Conservation (phyloP, 2,888 invertebrate genomes). For the Callimorpha dominula region DNA sequence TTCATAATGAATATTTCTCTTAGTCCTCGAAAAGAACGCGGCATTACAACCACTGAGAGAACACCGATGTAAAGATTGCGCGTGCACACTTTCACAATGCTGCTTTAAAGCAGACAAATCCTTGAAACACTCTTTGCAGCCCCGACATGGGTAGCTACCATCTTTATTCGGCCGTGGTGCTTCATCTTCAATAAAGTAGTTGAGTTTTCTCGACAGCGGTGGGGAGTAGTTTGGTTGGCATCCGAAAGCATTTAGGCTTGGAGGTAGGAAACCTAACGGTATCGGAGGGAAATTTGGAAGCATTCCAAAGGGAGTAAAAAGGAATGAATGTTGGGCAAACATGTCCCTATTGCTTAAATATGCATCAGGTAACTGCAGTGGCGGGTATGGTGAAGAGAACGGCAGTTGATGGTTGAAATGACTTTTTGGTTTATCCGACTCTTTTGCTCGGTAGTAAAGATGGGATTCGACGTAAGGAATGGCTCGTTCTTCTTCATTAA, state of each 20-base stretch:
- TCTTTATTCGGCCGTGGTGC: constrained; percentile 89
- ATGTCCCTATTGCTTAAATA: constrained; percentile 78
- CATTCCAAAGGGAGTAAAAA: constrained; percentile 83
- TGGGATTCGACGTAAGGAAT: constrained; percentile 87
- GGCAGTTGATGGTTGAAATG: constrained; percentile 67
- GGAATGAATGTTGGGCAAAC: constrained; percentile 80
- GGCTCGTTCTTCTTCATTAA: constrained; percentile 90
- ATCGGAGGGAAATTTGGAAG: constrained; percentile 81
- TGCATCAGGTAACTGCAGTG: constrained; percentile 73
- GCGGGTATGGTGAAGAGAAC: constrained; percentile 73
- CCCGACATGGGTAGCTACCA: constrained; percentile 89
- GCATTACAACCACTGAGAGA: constrained; percentile 92
- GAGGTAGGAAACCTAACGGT: constrained; percentile 79
- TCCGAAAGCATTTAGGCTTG: constrained; percentile 76
- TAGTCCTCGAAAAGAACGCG: constrained; percentile 92
- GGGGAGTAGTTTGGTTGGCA: constrained; percentile 77
- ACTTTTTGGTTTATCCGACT: constrained; percentile 72
- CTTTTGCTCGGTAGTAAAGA: constrained; percentile 75
- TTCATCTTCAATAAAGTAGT: constrained; percentile 89
- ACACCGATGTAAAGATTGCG: constrained; percentile 90
- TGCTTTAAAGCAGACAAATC: constrained; percentile 89
- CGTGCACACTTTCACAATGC: constrained; percentile 90
- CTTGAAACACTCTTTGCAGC: constrained; percentile 89
- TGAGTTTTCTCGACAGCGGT: constrained; percentile 75
- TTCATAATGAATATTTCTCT: constrained; percentile 92